phyloP scores from a whole-genome alignment of 2,113 vertebrate species.

The Leucoraja erinaceus region DNA sequence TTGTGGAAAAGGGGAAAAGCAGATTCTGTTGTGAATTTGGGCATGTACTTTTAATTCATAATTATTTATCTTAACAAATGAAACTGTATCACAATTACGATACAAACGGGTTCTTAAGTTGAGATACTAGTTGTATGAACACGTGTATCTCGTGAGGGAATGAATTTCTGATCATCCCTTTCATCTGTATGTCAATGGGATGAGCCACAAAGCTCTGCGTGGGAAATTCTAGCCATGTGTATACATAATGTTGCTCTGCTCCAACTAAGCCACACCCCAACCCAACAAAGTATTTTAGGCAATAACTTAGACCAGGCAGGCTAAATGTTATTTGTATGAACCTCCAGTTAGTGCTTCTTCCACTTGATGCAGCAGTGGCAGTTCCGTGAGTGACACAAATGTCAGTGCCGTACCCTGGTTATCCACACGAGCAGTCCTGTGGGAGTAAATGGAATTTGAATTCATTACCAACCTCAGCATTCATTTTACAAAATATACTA shows the following conservation, averaged over 20 bases:
- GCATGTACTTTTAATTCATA: background rate
- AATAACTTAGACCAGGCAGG: too few relatives aligned
- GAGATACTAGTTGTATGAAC: background rate
- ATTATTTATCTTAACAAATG: background rate
- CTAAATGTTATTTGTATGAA: conserved; percentile 41
- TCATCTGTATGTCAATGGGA: background rate
- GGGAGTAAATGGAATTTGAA: background rate
- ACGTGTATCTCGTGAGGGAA: background rate
- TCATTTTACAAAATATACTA: background rate
- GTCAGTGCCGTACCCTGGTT: conserved; percentile 75
- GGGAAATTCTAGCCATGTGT: background rate
- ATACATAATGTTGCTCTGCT: background rate
- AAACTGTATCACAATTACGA: background rate
- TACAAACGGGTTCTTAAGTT: background rate
- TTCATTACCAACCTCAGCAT: background rate
- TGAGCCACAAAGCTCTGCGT: background rate
- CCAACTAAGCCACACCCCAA: background rate
- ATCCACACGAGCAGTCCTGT: conserved; percentile 77
- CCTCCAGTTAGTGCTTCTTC: conserved; percentile 69
- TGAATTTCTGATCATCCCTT: background rate
- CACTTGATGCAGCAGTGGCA: conserved; percentile 55
- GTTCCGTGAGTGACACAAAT: conserved; percentile 67
- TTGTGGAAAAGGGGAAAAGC: background rate
- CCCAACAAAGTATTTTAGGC: background rate
- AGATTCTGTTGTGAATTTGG: background rate